phyloP scores from a whole-genome alignment of 2,888 invertebrate genomes.

The Metallyticus violacea region DNA sequence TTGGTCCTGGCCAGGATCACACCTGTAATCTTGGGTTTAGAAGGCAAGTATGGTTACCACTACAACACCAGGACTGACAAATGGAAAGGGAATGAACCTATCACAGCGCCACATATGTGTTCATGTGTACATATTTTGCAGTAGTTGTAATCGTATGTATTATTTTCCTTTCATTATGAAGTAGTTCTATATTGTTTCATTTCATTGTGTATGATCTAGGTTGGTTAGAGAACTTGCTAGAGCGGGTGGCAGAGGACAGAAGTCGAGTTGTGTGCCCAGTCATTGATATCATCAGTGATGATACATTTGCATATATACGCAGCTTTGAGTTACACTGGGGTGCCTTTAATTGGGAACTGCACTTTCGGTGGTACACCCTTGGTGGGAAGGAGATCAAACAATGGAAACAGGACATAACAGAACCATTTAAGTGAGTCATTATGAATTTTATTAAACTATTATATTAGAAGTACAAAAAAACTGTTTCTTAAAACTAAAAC shows the following conservation, averaged over 20 bases:
- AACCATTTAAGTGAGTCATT: slow-evolving; percentile 53
- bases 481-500: no score
- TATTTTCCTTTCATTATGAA: not conserved
- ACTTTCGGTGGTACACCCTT: slow-evolving; percentile 83
- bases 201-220: slow-evolving; percentile 47
- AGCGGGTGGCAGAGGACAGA: slow-evolving; percentile 60
- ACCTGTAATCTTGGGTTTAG: no score
- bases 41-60: no score
- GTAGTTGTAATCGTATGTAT: no score
- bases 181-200: not conserved
- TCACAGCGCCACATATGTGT: no score
- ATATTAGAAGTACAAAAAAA: no score
- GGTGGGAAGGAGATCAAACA: slow-evolving; percentile 63
- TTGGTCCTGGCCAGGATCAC: no score
- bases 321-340: slow-evolving; percentile 97
- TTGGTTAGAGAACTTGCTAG: slow-evolving; percentile 74
- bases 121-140: no score
- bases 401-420: slow-evolving; percentile 60
- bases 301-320: slow-evolving; percentile 92
- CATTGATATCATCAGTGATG: slow-evolving; percentile 93
- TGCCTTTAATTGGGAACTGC: slow-evolving; percentile 96
- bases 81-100: no score
- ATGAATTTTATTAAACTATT: not conserved
- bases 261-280: slow-evolving; percentile 75
- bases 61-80: no score